These are phyloP conservation scores for Crematogaster levior DNA, from an alignment of 2,888 invertebrate species.

Conservation along the genomic window DNA sequence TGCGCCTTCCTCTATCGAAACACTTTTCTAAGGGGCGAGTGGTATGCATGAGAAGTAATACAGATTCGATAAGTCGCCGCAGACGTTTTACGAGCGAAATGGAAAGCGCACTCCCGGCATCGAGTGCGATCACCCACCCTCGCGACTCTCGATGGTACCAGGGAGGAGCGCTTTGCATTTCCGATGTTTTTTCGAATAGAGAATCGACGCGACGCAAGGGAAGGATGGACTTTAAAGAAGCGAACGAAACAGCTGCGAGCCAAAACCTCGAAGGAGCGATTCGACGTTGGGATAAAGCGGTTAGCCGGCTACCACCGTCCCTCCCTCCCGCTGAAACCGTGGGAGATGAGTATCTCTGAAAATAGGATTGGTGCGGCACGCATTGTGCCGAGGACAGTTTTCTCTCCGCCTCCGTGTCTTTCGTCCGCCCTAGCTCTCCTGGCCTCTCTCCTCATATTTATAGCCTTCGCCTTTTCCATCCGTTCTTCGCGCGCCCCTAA, in stretches of 20 bases:
- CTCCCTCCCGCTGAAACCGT: slow-evolving; percentile 58
- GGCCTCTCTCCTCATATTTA: slow-evolving; percentile 66
- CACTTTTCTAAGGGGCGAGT: slow-evolving; percentile 23
- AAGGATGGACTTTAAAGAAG: slow-evolving; percentile 68
- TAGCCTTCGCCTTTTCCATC: slow-evolving; percentile 73
- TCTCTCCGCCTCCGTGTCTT: slow-evolving; percentile 61
- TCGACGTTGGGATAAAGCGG: slow-evolving; percentile 78
- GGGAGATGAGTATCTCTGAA: slow-evolving; percentile 83
- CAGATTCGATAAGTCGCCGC: slow-evolving; percentile 40
- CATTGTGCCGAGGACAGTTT: slow-evolving; percentile 75
- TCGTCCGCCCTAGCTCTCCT: slow-evolving; percentile 34
- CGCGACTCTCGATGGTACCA: slow-evolving; percentile 34
- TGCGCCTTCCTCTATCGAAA: slow-evolving; percentile 10
- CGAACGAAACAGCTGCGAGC: slow-evolving; percentile 77
- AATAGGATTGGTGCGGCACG: slow-evolving; percentile 82
- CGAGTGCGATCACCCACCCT: slow-evolving; percentile 19
- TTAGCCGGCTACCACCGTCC: slow-evolving; percentile 69
- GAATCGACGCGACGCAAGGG: slow-evolving; percentile 22
- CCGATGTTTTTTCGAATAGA: slow-evolving; percentile 59
- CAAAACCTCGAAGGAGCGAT: slow-evolving; percentile 72
- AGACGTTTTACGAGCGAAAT: slow-evolving; percentile 36
- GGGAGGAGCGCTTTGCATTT: slow-evolving; percentile 49
- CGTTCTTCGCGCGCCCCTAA: slow-evolving; percentile 62
- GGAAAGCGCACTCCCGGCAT: slow-evolving; percentile 25
- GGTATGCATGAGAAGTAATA: slow-evolving; percentile 27